These are phyloP conservation scores for Halichoeres trimaculatus DNA, from an alignment of 2,113 vertebrate species.

Conservation along the genomic window DNA sequence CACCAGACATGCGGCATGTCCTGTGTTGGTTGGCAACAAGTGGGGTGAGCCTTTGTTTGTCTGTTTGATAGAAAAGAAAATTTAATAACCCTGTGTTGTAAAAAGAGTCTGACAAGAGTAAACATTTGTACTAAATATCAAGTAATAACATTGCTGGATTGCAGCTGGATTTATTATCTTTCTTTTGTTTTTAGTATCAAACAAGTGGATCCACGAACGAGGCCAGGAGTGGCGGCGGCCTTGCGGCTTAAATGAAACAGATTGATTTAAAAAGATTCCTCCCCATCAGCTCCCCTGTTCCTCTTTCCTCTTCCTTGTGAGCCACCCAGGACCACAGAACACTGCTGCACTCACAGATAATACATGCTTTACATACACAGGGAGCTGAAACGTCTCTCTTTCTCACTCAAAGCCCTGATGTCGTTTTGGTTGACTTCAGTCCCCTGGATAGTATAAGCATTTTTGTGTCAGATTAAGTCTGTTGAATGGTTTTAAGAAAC, in stretches of 20 bases:
- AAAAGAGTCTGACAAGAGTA: neutral
- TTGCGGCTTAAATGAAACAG: constrained; percentile 88
- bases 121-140: neutral
- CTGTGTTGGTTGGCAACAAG: constrained; percentile 78
- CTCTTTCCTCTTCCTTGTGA: constrained; percentile 41
- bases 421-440: constrained; percentile 44
- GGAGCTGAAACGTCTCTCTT: constrained; percentile 22
- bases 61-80: neutral
- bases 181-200: constrained; percentile 87
- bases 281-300: neutral
- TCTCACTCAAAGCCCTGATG: constrained; percentile 27
- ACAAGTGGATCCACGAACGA: constrained; percentile 98
- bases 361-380: neutral
- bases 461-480: constrained; percentile 39
- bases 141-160: neutral
- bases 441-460: constrained; percentile 46
- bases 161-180: neutral
- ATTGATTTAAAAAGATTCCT: constrained; percentile 79
- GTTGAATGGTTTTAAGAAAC: constrained; percentile 48
- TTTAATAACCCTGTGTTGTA: neutral
- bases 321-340: constrained; percentile 42
- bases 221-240: constrained; percentile 97
- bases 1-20: constrained; percentile 76
- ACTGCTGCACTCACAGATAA: constrained; percentile 50
- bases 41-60: constrained; percentile 67